Evolutionary conservation across 2,888 invertebrate species (phyloP).

Genomic region (Magallana nippona): DNA sequence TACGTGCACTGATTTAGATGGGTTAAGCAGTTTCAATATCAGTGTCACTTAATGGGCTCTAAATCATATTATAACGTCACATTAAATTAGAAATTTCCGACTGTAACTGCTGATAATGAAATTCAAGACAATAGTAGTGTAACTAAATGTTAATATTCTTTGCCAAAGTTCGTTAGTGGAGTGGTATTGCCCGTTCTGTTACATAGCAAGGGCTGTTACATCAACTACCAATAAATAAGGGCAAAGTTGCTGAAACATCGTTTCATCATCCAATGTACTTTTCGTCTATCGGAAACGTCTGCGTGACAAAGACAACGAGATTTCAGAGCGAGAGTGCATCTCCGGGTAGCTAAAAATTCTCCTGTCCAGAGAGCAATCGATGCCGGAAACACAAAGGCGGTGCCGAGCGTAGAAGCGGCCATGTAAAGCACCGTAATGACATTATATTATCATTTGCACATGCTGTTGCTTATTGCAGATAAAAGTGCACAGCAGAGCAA

Average conservation of each 20-base stretch:
- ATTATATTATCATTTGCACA: background rate
- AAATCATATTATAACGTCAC: too few relatives aligned
- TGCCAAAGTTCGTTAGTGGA: too few relatives aligned
- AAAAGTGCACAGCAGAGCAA: background rate
- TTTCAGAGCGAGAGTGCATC: constrained; percentile 11
- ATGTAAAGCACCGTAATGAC: background rate
- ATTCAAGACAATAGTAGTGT: too few relatives aligned
- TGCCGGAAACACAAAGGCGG: constrained; percentile 12
- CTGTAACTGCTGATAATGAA: too few relatives aligned
- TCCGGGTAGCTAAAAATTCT: constrained; percentile 20
- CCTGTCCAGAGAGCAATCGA: background rate
- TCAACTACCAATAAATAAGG: too few relatives aligned
- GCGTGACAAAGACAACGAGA: constrained; percentile 12
- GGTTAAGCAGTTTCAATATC: too few relatives aligned
- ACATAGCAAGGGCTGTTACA: too few relatives aligned
- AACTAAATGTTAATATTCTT: too few relatives aligned
- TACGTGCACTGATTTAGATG: too few relatives aligned
- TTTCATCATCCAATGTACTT: background rate
- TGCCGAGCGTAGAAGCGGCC: background rate
- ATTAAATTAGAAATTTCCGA: too few relatives aligned
- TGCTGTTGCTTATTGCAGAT: background rate
- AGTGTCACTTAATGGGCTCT: too few relatives aligned
- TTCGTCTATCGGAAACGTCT: background rate
- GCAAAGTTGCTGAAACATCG: background rate
- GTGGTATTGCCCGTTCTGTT: too few relatives aligned